These are phyloP conservation scores for Drosophila busckii DNA, from an alignment of 1,140 invertebrate genomes.

Conservation along the genomic window DNA sequence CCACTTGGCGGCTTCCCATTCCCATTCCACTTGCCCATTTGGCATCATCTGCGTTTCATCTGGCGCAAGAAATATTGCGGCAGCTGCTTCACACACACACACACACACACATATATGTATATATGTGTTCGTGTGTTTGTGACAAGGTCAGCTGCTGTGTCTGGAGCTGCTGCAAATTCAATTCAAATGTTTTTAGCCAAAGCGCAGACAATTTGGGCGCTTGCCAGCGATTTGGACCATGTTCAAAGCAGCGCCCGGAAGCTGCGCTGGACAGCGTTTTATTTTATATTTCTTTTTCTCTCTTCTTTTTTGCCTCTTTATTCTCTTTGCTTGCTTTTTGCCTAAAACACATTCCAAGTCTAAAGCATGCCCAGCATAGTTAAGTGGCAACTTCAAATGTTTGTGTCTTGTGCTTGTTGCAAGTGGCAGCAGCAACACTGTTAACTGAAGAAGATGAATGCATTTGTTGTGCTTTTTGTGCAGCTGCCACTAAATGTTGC, in stretches of 20 bases:
- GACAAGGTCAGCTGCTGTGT: slow-evolving; percentile 63
- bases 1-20: slow-evolving; percentile 46
- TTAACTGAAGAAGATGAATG: too few species aligned
- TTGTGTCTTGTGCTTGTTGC: too few species aligned
- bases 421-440: too few species aligned
- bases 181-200: slow-evolving; percentile 62
- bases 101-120: neutral
- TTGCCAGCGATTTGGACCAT: slow-evolving; percentile 52
- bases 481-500: too few species aligned
- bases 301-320: slow-evolving; percentile 34
- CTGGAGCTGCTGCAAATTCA: slow-evolving; percentile 66
- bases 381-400: too few species aligned
- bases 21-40: slow-evolving; percentile 1
- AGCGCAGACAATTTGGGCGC: slow-evolving; percentile 54
- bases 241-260: too few species aligned
- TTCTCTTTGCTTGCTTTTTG: slow-evolving; percentile 40
- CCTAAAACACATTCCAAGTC: slow-evolving; percentile 74
- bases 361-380: too few species aligned
- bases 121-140: slow-evolving; percentile 31
- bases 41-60: slow-evolving; percentile 73
- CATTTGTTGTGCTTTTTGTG: too few species aligned
- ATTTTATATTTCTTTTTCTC: slow-evolving; percentile 9
- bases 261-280: slow-evolving; percentile 57
- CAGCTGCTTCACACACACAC: slow-evolving; percentile 67
- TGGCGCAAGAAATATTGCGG: slow-evolving; percentile 73